Base-by-base conservation (phyloP, 1,140 invertebrate genomes). In the Rhagoletis pomonella region DNA sequence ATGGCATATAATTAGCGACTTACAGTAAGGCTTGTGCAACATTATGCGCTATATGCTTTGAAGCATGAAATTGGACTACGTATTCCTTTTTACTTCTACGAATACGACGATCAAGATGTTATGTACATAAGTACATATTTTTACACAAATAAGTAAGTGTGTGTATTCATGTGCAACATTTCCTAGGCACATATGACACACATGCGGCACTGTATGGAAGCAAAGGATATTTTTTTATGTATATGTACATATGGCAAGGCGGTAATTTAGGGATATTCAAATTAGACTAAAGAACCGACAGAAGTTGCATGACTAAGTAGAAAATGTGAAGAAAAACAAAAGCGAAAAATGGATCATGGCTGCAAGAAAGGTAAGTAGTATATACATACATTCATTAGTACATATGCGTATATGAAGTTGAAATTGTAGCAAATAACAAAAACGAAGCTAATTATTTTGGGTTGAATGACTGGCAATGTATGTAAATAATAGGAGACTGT, bases 231-330 rank as follows among this genome's bases (percentile, higher is more conserved):
- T 14, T 14, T 2, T 55, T 55, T 19, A n/a, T 55, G 19, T 19
- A 81, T 9, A 19, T 44, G 14, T 55, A 81, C 47, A 42, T 17
- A 44, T n/a, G 12, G 9, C n/a, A n/a, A n/a, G 55, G 19, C n/a
- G 44, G 67, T 81, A 29, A 81, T 58, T 81, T 81, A 81, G 55
- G 73, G 17, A 55, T 81, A 81, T 81, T 81, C 47, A 81, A 81
- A 81, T 81, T 19, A 81, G 73, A 17, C 67, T 42, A 42, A 17
- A 42, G 42, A 7, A 81, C 47, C 12, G 73, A 58, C 47, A 81
- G 47, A 12, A 44, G 44, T 39, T 55, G 73, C 6, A 55, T 55
- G 47, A 55, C 47, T 81, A 55, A 10, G 47, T 2, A 55, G 73
- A 81, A 81, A 19, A 55, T 81, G 42, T 47, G 69, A 44, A 17